A percentile compares a stretch with the other conserved stretches of the same genome.
These are phyloP conservation scores for Volucella inanis DNA, from an alignment of 2,888 invertebrate species.

Conservation along the genomic window DNA sequence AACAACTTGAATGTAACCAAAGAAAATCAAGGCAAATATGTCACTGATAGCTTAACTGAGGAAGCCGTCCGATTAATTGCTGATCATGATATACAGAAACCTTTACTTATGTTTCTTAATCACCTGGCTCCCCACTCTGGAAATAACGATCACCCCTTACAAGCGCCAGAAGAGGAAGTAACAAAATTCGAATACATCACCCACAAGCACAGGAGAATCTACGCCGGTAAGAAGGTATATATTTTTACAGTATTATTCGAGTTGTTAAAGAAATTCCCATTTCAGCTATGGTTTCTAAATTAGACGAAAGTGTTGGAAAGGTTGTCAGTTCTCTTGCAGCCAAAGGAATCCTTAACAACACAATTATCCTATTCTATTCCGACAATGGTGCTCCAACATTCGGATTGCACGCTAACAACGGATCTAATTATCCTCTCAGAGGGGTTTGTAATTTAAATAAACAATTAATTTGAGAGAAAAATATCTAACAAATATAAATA, in stretches of 20 bases:
- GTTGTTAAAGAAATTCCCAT: background rate
- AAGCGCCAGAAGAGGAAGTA: slow-evolving; percentile 89
- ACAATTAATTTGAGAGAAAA: background rate
- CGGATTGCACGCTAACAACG: slow-evolving; percentile 88
- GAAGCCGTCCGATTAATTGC: slow-evolving; percentile 87
- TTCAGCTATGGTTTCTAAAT: slow-evolving; percentile 91
- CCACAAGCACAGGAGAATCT: slow-evolving; percentile 86
- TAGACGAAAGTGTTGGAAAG: slow-evolving; percentile 93
- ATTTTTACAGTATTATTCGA: background rate
- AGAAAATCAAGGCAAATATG: slow-evolving; percentile 85
- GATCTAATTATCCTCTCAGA: slow-evolving; percentile 90
- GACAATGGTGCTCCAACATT: slow-evolving; percentile 93
- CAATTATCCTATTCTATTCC: slow-evolving; percentile 92
- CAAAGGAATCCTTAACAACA: slow-evolving; percentile 89
- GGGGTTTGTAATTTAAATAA: slow-evolving; percentile 84
- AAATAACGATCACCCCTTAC: slow-evolving; percentile 87
- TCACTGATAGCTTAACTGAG: slow-evolving; percentile 88
- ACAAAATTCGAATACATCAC: slow-evolving; percentile 87
- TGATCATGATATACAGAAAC: slow-evolving; percentile 85
- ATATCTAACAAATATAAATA: background rate
- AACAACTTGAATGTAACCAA: slow-evolving; percentile 84
- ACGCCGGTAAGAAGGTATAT: slow-evolving; percentile 85
- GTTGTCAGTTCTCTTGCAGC: slow-evolving; percentile 88
- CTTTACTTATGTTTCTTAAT: slow-evolving; percentile 90
- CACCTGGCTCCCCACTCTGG: slow-evolving; percentile 92